Evolutionary conservation across 2,888 invertebrate species (phyloP).

Genomic region (Phyllotreta cruciferae): DNA sequence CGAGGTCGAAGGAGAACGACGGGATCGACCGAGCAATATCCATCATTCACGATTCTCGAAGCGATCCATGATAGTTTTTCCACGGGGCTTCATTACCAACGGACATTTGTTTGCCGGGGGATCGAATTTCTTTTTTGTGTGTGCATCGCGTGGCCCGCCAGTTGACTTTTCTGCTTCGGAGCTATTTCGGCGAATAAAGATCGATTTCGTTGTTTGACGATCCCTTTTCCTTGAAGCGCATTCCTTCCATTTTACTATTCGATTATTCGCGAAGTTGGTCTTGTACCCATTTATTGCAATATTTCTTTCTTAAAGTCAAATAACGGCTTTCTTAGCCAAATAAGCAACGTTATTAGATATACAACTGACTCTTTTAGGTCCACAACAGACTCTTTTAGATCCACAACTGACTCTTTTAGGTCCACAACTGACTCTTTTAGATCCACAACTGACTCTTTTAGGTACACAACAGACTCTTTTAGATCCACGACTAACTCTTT

Average conservation of each 20-base stretch:
- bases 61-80: constrained; percentile 24
- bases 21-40: constrained; percentile 16
- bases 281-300: background rate
- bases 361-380: no score
- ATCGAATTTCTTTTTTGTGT: constrained; percentile 18
- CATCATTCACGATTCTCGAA: constrained; percentile 24
- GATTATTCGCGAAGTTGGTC: background rate
- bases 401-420: no score
- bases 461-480: no score
- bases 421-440: no score
- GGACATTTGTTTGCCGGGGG: constrained; percentile 21
- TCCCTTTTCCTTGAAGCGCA: background rate
- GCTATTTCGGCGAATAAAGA: constrained; percentile 7
- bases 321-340: no score
- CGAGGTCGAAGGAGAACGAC: constrained; percentile 9
- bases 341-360: no score
- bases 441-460: no score
- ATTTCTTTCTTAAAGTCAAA: no score
- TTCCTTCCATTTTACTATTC: background rate
- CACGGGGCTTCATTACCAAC: constrained; percentile 22
- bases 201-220: background rate
- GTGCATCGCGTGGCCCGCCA: background rate
- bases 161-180: constrained; percentile 13
- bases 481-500: no score
- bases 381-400: no score